These are phyloP conservation scores for Acanthosoma haemorrhoidale DNA, from an alignment of 2,888 invertebrate species.

Conservation along the genomic window DNA sequence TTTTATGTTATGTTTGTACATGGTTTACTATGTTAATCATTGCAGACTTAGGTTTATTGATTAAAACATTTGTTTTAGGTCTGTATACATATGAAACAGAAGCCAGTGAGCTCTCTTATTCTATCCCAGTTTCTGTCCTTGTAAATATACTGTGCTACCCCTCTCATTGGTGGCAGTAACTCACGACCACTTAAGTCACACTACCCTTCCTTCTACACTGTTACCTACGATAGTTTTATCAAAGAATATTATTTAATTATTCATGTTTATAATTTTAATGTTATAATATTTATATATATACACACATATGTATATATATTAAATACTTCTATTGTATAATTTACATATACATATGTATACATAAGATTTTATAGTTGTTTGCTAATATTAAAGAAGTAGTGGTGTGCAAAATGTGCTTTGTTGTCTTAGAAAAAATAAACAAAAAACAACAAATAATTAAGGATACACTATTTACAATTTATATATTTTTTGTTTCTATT, in stretches of 20 bases:
- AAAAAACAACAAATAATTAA: too few species aligned
- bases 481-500: too few species aligned
- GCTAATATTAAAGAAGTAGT: constrained; percentile 1
- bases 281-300: background rate
- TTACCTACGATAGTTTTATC: background rate
- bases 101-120: constrained; percentile 18
- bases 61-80: background rate
- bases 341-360: constrained; percentile 12
- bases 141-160: constrained; percentile 4
- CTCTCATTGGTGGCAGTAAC: background rate
- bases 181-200: background rate
- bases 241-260: constrained; percentile 19
- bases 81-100: background rate
- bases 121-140: constrained; percentile 16
- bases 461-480: too few species aligned
- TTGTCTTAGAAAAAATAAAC: background rate
- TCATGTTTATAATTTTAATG: background rate
- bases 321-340: constrained; percentile 1
- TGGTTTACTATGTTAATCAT: too few species aligned
- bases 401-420: constrained; percentile 10
- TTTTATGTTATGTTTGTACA: too few species aligned
- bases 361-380: constrained; percentile 12
- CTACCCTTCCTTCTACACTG: background rate
- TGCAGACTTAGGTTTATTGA: too few species aligned
- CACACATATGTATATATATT: constrained; percentile 2